Evolutionary conservation across 1,140 invertebrate species (phyloP).

Genomic region (Pantala flavescens): DNA sequence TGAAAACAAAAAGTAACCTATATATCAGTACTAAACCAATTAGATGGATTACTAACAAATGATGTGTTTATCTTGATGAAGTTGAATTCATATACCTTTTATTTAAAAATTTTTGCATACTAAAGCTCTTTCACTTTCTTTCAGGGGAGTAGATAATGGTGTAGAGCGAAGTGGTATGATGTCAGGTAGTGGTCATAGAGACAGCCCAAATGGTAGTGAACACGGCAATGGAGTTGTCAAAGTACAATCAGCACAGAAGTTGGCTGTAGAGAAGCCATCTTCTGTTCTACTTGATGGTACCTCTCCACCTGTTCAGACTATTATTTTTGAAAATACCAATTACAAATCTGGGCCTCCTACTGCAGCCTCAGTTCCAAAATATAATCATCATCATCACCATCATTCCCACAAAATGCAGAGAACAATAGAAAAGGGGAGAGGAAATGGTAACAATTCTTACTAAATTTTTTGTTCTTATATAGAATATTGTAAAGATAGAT

Average conservation of each 20-base stretch:
- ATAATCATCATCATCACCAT: background rate
- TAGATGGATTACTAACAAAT: too few species aligned
- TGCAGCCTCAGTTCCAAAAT: background rate
- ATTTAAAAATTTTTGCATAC: too few species aligned
- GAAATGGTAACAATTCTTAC: background rate
- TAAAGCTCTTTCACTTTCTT: too few species aligned
- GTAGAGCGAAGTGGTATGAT: background rate
- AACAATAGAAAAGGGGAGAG: background rate
- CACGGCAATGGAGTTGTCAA: background rate
- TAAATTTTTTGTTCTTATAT: too few species aligned
- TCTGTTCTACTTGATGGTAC: slow-evolving; percentile 52
- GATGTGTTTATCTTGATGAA: too few species aligned
- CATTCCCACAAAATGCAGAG: background rate
- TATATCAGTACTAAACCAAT: too few species aligned
- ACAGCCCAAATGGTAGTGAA: background rate
- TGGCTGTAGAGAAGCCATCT: background rate
- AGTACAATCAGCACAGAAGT: background rate
- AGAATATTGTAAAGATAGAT: too few species aligned
- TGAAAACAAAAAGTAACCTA: too few species aligned
- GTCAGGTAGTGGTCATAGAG: background rate
- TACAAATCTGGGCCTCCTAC: slow-evolving; percentile 48
- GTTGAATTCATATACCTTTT: too few species aligned
- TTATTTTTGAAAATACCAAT: slow-evolving; percentile 88
- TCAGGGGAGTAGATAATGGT: background rate
- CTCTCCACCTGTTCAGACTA: slow-evolving; percentile 70